These are phyloP conservation scores for Nemurella pictetii DNA, from an alignment of 2,888 invertebrate species.

Conservation along the genomic window DNA sequence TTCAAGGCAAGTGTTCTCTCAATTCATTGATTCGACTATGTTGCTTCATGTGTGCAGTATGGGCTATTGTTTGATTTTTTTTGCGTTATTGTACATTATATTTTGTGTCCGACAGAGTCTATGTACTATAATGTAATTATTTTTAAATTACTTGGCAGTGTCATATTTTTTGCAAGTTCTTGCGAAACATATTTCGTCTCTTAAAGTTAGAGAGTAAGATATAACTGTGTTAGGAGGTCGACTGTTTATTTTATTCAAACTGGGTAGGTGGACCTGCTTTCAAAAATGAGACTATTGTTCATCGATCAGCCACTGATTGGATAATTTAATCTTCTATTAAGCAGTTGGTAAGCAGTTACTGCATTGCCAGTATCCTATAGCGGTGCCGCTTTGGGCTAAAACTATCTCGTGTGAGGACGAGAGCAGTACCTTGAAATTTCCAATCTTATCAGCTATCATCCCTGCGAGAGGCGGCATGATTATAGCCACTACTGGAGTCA, in stretches of 20 bases:
- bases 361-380: no score
- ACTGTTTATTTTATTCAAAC: neutral
- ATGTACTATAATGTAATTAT: neutral
- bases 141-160: neutral
- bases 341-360: no score
- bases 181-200: neutral
- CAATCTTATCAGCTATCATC: conserved; percentile 76
- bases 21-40: neutral
- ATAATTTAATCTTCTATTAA: neutral
- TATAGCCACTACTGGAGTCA: conserved; percentile 74
- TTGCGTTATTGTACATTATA: neutral
- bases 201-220: neutral
- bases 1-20: neutral
- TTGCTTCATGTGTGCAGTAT: neutral
- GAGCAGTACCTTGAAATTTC: conserved; percentile 80
- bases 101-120: neutral
- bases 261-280: neutral
- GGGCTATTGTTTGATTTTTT: neutral
- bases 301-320: neutral
- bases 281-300: neutral
- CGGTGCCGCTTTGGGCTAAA: neutral
- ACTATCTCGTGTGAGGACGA: no score
- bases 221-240: neutral
- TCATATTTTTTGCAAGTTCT: neutral
- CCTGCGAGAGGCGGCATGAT: conserved; percentile 78